Percentiles rank a stretch among this genome's conserved stretches.
Evolutionary conservation across 2,797 vertebrate genomes (phyloP).

Genomic region (Mycteria americana): DNA sequence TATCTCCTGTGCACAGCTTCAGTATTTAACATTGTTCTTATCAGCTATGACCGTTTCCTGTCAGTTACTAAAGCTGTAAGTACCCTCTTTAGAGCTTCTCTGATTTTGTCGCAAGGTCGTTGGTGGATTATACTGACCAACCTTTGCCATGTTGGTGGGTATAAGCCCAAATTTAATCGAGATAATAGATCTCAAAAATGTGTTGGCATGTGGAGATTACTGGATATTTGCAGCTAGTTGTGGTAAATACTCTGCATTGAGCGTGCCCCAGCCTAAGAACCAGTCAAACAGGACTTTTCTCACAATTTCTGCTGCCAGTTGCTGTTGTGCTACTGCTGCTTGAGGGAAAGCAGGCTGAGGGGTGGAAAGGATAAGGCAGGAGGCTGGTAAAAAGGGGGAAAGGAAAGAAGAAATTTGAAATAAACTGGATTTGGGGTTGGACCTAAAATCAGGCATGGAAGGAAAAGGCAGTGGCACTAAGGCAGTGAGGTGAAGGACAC

Average conservation of each 20-base stretch:
- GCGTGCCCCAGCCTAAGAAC: background rate
- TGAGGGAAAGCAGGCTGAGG: background rate
- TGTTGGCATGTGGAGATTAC: background rate
- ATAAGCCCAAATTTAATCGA: background rate
- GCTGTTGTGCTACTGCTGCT: background rate
- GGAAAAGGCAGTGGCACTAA: background rate
- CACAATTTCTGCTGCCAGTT: background rate
- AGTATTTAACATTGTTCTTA: conserved; percentile 89
- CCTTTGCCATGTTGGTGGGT: background rate
- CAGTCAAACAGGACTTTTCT: background rate
- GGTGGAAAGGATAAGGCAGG: background rate
- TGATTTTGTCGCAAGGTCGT: background rate
- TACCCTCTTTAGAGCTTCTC: conserved; percentile 21
- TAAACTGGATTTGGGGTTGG: background rate
- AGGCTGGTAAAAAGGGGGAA: background rate
- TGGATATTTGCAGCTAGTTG: background rate
- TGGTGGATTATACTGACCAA: background rate
- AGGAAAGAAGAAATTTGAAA: background rate
- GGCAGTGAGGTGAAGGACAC: background rate
- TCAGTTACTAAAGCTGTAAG: conserved; percentile 89
- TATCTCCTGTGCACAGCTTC: conserved; percentile 89
- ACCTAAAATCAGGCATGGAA: background rate
- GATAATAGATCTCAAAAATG: background rate
- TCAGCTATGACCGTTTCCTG: conserved; percentile 89
- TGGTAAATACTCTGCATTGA: background rate